Evolutionary conservation across 2,888 invertebrate species (phyloP), one percentile per base, ranked within the genome.

Genomic region (Seira ritae): DNA sequence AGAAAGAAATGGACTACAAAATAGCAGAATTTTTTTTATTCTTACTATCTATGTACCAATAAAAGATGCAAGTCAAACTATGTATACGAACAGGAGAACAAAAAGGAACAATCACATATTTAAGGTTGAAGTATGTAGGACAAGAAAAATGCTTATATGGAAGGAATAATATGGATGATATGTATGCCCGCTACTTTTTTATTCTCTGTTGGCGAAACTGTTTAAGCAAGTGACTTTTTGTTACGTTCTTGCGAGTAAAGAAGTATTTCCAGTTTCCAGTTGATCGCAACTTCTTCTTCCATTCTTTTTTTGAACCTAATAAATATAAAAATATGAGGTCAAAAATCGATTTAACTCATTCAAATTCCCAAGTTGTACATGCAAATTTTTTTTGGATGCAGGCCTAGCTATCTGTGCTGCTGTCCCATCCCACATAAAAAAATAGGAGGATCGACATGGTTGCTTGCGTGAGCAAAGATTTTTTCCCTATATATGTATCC

Each of bases 291-390:
- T 65, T 65, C 12, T 12, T 65, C 19, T 22, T 22, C n/a, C n/a
- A n/a, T 50, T 50, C 50, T 15, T n/a, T 31, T 42, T 17, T 1
- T 17, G 17, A 17, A 65, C 65, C 65, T 65, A 65, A 50, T 50
- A 82, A 73, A 77, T 77, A 78, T 77, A 83, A 83, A 50, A 83
- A 83, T 83, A 83, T 83, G 83, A 83, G 83, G 83, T 83, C 83
- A 78, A 83, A 85, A 85, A 85, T 85, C 83, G 85, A 83, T 85
- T 80, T 80, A 77, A 77, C 83, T 83, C 80, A 84, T 85, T 85
- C 85, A 85, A 85, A 85, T 83, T 85, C 85, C 77, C 72, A 23
- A 66, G 85, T 31, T 82, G 85, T 85, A 83, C 62, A 85, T 85
- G 85, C 85, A 85, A 85, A 85, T 85, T 82, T 82, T 71, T 73